phyloP scores from a whole-genome alignment of 2,888 invertebrate genomes.

The Bellardia bayeri region DNA sequence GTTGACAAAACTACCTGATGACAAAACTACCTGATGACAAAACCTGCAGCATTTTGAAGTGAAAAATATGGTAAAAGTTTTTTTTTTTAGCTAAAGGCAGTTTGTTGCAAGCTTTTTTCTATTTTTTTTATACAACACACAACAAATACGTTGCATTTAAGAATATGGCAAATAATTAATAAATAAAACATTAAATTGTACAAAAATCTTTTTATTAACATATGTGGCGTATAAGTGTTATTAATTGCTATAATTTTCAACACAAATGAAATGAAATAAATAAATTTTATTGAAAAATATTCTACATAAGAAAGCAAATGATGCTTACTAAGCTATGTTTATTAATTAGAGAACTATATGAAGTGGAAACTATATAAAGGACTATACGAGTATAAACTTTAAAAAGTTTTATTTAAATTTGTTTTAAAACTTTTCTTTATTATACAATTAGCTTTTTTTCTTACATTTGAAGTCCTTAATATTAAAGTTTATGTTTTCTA shows the following conservation, averaged over 20 bases:
- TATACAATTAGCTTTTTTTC: not conserved
- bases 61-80: not conserved
- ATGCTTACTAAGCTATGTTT: too few relatives aligned
- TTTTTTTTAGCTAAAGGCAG: not conserved
- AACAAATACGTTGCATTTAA: not conserved
- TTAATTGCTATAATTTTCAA: not conserved
- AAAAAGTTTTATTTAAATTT: too few relatives aligned
- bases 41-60: not conserved
- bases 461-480: not conserved
- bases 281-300: not conserved
- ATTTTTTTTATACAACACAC: not conserved
- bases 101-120: not conserved
- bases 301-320: too few relatives aligned
- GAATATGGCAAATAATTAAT: slow-evolving; percentile 19
- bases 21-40: too few relatives aligned
- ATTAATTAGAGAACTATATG: too few relatives aligned
- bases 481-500: too few relatives aligned
- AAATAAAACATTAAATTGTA: not conserved
- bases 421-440: not conserved
- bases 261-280: not conserved
- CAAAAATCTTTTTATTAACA: not conserved
- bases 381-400: too few relatives aligned
- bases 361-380: too few relatives aligned
- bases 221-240: slow-evolving; percentile 18
- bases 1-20: too few relatives aligned